Base-by-base conservation (phyloP, 1,140 invertebrate genomes). In the Caenorhabditis briggsae region DNA sequence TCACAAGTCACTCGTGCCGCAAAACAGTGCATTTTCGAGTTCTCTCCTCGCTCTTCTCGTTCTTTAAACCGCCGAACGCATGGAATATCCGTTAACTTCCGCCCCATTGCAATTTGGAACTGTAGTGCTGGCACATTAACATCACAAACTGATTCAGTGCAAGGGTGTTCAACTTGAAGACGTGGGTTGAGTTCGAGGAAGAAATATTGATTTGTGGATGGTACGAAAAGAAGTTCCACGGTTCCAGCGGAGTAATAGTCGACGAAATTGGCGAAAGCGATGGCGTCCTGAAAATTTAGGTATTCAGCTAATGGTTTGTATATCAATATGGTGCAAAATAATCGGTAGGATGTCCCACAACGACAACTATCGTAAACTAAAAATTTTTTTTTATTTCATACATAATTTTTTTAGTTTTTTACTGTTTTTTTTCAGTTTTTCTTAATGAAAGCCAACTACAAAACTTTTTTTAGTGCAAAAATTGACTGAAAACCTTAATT, bases 91-190 rank as follows among this genome's bases (percentile, higher is more conserved):
- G 97, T 93, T 98, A 98, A 78, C 99, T 97, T 87, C 96, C 95
- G 93, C 97, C 98, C 98, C 98, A 99, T 99, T 2, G 97, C 98
- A 91, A 99, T 96, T 94, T 98, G 97, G 7, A 99, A 93, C 92
- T 99, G 98, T 46, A 96, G 96, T 41, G 98, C 97, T 2, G 98
- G 98, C 86, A 99, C 94, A 94, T 99, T 99, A 0, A 99, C 96
- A 93, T 99, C 97, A 3, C 97, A 96, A 12, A 99, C 95, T 97
- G 99, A 99, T 94, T 99, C 98, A 7, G 98, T 99, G 93, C 98
- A 99, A 0, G 98, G 98, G 95, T 99, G 98, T 93, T 99, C 98
- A 12, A 99, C 70, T 94, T 99, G 98, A 33, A 99, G 94, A 55
- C 98, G 94, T 16, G 98, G 98, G 94, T 99, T 99, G 87, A 99